phyloP scores from a whole-genome alignment of 2,888 invertebrate genomes.

The Thalpophila matura region DNA sequence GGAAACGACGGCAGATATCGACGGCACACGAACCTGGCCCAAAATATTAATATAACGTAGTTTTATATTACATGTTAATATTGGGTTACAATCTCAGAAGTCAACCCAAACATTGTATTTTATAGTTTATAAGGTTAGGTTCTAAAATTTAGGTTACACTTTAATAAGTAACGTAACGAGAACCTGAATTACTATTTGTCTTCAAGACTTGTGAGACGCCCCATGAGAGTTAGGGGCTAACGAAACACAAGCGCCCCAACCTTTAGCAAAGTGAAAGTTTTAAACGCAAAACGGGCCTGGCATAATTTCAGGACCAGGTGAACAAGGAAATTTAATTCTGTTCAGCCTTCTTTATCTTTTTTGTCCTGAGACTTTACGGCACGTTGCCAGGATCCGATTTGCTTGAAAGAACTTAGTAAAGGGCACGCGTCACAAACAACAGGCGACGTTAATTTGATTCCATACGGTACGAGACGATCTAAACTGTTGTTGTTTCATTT shows the following conservation, averaged over 20 bases:
- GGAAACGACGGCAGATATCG: conserved; percentile 28
- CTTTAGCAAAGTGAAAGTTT: conserved; percentile 17
- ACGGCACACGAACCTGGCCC: conserved; percentile 4
- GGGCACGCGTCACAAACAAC: conserved; percentile 16
- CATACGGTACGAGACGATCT: neutral
- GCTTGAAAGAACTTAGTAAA: conserved; percentile 28
- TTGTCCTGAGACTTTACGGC: conserved; percentile 32
- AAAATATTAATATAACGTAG: conserved; percentile 12
- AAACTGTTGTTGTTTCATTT: conserved; percentile 3
- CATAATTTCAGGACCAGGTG: conserved; percentile 27
- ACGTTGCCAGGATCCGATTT: conserved; percentile 21
- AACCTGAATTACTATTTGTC: conserved; percentile 3
- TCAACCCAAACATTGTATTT: neutral
- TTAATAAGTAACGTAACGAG: neutral
- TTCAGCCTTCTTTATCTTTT: conserved; percentile 23
- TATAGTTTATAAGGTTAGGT: conserved; percentile 1
- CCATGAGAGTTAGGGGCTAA: neutral
- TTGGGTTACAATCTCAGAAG: conserved; percentile 7
- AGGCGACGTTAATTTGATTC: conserved; percentile 23
- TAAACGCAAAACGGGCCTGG: conserved; percentile 26
- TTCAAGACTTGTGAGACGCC: neutral
- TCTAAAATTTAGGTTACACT: neutral
- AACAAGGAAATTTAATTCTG: conserved; percentile 7
- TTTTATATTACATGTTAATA: conserved; percentile 3
- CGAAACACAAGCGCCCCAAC: neutral